phyloP scores from a whole-genome alignment of 2,888 invertebrate genomes.

The Noctuana brunneofusca region DNA sequence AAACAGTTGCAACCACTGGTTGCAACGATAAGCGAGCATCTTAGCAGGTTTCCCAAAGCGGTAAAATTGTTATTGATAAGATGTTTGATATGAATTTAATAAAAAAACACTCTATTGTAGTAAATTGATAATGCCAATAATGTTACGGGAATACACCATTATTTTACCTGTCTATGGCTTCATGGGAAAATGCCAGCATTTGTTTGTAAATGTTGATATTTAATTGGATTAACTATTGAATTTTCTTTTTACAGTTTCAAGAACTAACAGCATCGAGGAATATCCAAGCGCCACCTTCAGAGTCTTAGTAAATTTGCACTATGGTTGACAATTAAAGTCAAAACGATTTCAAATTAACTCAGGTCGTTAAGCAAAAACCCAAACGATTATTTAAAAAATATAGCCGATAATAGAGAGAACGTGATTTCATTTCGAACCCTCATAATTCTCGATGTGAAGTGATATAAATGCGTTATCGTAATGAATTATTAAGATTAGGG shows the following conservation, averaged over 20 bases:
- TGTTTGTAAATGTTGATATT: too few relatives aligned
- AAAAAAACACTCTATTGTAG: too few relatives aligned
- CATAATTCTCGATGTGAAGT: constrained; percentile 9
- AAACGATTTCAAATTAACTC: not conserved
- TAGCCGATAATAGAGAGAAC: constrained; percentile 30
- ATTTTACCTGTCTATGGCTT: too few relatives aligned
- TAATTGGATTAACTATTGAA: not conserved
- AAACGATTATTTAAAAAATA: constrained; percentile 30
- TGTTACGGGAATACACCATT: too few relatives aligned
- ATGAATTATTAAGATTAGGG: constrained; percentile 1
- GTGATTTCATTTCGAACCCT: constrained; percentile 33
- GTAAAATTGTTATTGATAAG: constrained; percentile 43
- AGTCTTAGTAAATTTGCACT: constrained; percentile 6
- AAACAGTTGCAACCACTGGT: constrained; percentile 66
- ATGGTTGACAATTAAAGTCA: not conserved
- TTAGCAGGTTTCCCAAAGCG: constrained; percentile 64
- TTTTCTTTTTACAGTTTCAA: constrained; percentile 56
- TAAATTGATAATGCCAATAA: too few relatives aligned
- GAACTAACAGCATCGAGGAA: constrained; percentile 52
- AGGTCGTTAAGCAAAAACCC: constrained; percentile 1
- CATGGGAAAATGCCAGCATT: too few relatives aligned
- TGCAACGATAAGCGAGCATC: constrained; percentile 58
- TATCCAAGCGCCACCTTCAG: constrained; percentile 5
- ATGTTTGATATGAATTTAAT: too few relatives aligned
- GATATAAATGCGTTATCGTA: constrained; percentile 11